Evolutionary conservation across 2,888 invertebrate genomes (phyloP), one percentile per base, ranked within the genome.

Genomic region (Melinaea menophilus): DNA sequence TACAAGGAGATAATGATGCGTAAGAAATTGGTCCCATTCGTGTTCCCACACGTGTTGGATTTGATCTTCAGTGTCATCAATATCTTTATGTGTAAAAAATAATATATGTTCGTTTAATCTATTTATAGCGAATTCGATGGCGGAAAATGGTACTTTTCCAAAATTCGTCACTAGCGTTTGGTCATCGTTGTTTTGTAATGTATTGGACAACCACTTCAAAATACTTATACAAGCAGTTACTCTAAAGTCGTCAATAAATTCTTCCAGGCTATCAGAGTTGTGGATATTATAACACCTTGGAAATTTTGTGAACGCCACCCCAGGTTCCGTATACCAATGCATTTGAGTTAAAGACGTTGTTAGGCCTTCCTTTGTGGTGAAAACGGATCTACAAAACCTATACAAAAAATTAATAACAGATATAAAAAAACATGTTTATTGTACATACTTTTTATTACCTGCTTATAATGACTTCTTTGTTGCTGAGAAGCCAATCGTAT

Each of bases 361-460:
- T 45, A 97, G 84, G 2, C 97, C 97, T 82, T 97, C 97, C 92
- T 98, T 98, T 0, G 98, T 97, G 0, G 98, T 98, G 79, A 98
- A 98, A 59, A 95, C 93, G 0, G 97, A 96, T 74, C 96, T 93
- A 72, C 95, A 95, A 83, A 96, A 98, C 75, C 98, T 94, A 82
- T 94, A 94, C 61, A 71, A 75, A 95, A 94, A 55, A 47, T 22
- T 55, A 45, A n/a, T 57, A 34, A 55, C 45, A 63, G 3, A 58
- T 13, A 58, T 12, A 56, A 61, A 46, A 56, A 12, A 12, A 41
- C 31, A 35, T 22, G 45, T 41, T 31, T 13, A 13, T 56, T 54
- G 46, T 35, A 22, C 13, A 11, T 35, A 0, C 47, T 37, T 48
- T n/a, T 41, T 62, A 56, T 67, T 82, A 91, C 91, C 91, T 90